A percentile compares a stretch with the other conserved stretches of the same genome.
These are phyloP conservation scores for Vimba vimba DNA, from an alignment of 2,113 vertebrate species.

Conservation along the genomic window DNA sequence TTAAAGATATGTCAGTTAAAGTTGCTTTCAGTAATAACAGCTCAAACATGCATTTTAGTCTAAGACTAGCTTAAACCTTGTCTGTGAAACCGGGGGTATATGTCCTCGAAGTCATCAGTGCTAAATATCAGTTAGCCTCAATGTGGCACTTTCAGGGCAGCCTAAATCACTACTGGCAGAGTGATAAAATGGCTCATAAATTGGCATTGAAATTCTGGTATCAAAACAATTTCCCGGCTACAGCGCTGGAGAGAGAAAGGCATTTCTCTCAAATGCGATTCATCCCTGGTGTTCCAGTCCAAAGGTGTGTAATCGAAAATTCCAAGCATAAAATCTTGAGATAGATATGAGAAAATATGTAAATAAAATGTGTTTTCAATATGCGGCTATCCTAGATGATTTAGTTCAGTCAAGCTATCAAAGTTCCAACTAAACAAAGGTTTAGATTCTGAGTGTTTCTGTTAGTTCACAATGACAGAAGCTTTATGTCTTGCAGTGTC, in stretches of 20 bases:
- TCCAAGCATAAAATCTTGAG: neutral
- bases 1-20: too few relatives aligned
- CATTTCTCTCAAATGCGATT: neutral
- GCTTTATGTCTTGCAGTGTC: slow-evolving; percentile 23
- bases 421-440: neutral
- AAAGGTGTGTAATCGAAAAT: slow-evolving; percentile 9
- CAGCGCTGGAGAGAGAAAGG: neutral
- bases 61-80: too few relatives aligned
- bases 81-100: too few relatives aligned
- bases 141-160: slow-evolving; percentile 30
- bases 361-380: neutral
- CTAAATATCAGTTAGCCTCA: slow-evolving; percentile 4
- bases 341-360: neutral
- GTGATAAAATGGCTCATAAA: neutral
- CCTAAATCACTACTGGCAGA: neutral
- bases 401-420: neutral
- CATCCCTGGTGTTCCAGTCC: slow-evolving; percentile 12
- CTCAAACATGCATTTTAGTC: too few relatives aligned
- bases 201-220: neutral
- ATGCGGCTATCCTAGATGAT: neutral
- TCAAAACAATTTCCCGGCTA: neutral
- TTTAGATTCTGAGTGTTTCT: neutral
- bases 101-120: neutral
- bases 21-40: too few relatives aligned
- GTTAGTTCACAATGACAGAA: neutral